phyloP scores from a whole-genome alignment of 1,140 invertebrate genomes.

The Brevipalpus yothersi region DNA sequence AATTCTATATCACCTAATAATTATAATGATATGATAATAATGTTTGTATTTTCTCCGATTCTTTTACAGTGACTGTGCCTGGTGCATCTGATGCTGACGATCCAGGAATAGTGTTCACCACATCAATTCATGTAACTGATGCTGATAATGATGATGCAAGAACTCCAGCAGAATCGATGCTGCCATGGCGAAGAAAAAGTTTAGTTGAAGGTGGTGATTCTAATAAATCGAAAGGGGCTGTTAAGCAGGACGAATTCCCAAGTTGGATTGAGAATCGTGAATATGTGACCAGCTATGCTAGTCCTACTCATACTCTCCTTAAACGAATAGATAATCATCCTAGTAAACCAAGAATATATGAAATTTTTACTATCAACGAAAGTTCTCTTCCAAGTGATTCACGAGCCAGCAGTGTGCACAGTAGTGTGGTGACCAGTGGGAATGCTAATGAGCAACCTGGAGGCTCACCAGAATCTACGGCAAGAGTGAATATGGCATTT shows the following conservation, averaged over 20 bases:
- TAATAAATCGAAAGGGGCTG: not conserved
- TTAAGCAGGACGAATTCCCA: slow-evolving; percentile 70
- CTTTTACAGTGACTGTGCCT: no score
- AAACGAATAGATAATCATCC: slow-evolving; percentile 19
- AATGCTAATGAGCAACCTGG: no score
- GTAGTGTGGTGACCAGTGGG: no score
- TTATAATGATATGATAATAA: no score
- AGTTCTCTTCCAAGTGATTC: not conserved
- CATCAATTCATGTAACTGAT: not conserved
- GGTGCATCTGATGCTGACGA: no score
- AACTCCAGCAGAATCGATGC: slow-evolving; percentile 52
- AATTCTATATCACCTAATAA: no score
- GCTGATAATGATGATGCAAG: slow-evolving; percentile 22
- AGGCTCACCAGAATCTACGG: no score
- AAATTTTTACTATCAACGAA: not conserved
- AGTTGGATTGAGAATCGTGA: slow-evolving; percentile 77
- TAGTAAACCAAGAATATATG: not conserved
- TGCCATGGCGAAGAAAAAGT: slow-evolving; percentile 60
- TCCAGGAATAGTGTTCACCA: no score
- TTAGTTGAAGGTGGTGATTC: slow-evolving; percentile 26
- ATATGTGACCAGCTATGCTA: slow-evolving; percentile 56
- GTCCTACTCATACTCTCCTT: slow-evolving; percentile 65
- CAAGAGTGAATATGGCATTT: no score
- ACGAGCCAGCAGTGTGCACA: no score
- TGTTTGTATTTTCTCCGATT: no score